Percentiles rank a stretch among this genome's conserved stretches.
These are phyloP conservation scores for Peromyscus maniculatus DNA, from an alignment of 2,113 vertebrate species.

Conservation along the genomic window DNA sequence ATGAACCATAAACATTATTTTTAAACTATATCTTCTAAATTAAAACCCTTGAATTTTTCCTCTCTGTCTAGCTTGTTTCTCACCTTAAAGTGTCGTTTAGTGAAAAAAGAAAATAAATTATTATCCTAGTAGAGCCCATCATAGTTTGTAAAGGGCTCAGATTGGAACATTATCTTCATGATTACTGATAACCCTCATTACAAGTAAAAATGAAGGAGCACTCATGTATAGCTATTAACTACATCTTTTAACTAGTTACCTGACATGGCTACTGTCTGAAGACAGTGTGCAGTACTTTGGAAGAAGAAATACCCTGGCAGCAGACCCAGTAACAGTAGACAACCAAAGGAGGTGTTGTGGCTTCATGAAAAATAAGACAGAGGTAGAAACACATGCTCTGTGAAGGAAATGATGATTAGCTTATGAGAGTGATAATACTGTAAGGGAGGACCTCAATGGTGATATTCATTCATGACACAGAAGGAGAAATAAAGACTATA, in stretches of 20 bases:
- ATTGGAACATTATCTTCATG: neutral
- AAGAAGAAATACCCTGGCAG: neutral
- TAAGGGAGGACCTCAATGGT: neutral
- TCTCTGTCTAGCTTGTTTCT: neutral
- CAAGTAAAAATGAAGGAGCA: neutral
- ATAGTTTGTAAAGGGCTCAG: slow-evolving; percentile 4
- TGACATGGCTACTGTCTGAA: neutral
- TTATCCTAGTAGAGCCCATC: neutral
- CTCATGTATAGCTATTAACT: neutral
- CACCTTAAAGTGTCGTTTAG: neutral
- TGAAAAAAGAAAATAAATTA: neutral
- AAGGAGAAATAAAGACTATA: neutral
- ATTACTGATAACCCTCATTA: neutral
- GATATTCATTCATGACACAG: neutral
- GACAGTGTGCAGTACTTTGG: neutral
- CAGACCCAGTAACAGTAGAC: neutral
- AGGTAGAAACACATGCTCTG: neutral
- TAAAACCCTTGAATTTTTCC: slow-evolving; percentile 17
- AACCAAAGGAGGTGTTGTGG: neutral
- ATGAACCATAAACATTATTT: neutral
- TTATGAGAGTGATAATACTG: neutral
- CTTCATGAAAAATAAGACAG: neutral
- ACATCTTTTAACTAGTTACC: neutral
- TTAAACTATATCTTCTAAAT: neutral
- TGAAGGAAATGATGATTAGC: neutral